These are phyloP conservation scores for Corythoichthys haematopterus DNA, from an alignment of 2,113 vertebrate species.

Conservation along the genomic window DNA sequence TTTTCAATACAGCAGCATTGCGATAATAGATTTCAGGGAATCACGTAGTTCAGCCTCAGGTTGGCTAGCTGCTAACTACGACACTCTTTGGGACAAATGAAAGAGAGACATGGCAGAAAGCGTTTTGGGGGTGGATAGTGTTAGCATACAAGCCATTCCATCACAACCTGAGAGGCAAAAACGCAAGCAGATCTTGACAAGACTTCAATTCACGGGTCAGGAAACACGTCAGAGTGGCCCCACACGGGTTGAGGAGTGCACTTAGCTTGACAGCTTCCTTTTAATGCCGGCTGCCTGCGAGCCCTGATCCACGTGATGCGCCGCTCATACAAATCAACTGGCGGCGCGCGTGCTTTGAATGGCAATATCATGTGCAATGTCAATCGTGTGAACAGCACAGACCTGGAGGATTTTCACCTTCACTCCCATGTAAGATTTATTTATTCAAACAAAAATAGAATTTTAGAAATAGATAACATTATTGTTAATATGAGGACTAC, in stretches of 20 bases:
- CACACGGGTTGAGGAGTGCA: slow-evolving; percentile 62
- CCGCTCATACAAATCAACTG: slow-evolving; percentile 66
- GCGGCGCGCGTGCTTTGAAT: slow-evolving; percentile 43
- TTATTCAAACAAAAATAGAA: background rate
- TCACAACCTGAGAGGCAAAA: background rate
- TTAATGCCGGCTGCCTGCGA: slow-evolving; percentile 64
- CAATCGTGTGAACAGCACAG: slow-evolving; percentile 23
- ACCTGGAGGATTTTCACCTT: background rate
- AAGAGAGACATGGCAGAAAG: background rate
- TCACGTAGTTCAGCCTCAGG: background rate
- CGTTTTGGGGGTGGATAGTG: background rate
- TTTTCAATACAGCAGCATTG: background rate
- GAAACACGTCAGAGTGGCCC: slow-evolving; percentile 68
- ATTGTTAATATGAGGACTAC: too few relatives aligned
- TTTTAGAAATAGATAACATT: too few relatives aligned
- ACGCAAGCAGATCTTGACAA: slow-evolving; percentile 68
- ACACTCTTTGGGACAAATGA: background rate
- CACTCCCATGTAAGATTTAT: background rate
- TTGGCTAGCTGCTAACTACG: background rate
- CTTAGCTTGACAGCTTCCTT: slow-evolving; percentile 70
- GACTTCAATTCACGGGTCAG: slow-evolving; percentile 73
- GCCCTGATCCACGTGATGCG: slow-evolving; percentile 58
- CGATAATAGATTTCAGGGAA: background rate
- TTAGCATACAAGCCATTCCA: background rate
- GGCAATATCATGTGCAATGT: slow-evolving; percentile 52